Percentiles rank a stretch among this genome's conserved stretches.
phyloP scores from a whole-genome alignment of 2,113 vertebrate species.

The Sarotherodon lohbergeri region DNA sequence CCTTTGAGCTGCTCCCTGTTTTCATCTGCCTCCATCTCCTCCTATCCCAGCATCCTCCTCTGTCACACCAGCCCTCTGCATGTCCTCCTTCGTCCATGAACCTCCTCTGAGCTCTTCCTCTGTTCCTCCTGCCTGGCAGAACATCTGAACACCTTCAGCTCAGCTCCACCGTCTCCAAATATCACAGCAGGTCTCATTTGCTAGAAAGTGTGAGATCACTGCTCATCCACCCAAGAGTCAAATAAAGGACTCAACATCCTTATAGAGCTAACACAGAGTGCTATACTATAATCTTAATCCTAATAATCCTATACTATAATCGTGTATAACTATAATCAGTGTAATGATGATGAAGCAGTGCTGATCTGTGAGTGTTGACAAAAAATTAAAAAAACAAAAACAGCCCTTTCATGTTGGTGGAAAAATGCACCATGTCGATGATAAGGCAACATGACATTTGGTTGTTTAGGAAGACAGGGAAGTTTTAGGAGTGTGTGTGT shows the following conservation, averaged over 20 bases:
- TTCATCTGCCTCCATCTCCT: too few species aligned
- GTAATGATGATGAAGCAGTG: neutral
- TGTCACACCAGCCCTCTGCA: fast-evolving
- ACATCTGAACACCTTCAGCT: neutral
- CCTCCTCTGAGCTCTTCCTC: neutral
- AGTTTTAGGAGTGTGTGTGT: too few species aligned
- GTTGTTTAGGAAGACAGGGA: too few species aligned
- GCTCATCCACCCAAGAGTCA: neutral
- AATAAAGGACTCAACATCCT: fast-evolving
- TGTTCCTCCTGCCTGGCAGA: neutral
- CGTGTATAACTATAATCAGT: neutral
- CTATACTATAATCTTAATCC: fast-evolving
- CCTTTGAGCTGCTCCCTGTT: too few species aligned
- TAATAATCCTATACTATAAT: neutral
- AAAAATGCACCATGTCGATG: too few species aligned
- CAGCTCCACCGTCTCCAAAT: neutral
- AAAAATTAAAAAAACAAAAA: too few species aligned
- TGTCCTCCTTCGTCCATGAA: neutral
- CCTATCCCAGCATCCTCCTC: too few species aligned
- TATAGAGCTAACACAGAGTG: fast-evolving
- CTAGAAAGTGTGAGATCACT: neutral
- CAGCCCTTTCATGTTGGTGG: too few species aligned
- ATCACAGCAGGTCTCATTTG: neutral
- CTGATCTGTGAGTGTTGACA: neutral
- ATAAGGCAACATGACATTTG: too few species aligned